phyloP scores from a whole-genome alignment of 2,113 vertebrate species.

The Bambusicola thoracicus region DNA sequence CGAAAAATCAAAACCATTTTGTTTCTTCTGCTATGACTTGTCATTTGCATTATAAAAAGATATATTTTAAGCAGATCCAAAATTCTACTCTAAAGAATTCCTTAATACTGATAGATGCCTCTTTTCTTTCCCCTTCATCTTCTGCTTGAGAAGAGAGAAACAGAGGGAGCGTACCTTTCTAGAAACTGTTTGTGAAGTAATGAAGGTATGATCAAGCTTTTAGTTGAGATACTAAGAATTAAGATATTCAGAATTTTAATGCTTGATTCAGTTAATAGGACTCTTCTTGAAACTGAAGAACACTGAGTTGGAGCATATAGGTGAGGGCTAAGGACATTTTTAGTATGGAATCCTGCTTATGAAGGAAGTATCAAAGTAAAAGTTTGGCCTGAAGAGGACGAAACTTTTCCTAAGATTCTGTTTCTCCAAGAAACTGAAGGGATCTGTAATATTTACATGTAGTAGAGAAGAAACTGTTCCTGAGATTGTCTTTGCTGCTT shows the following conservation, averaged over 20 bases:
- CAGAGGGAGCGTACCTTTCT: not conserved
- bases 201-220: not conserved
- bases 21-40: not conserved
- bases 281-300: not conserved
- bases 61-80: not conserved
- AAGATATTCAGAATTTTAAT: not conserved
- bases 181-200: not conserved
- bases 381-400: not conserved
- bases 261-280: not conserved
- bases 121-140: not conserved
- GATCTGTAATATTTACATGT: not conserved
- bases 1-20: not conserved
- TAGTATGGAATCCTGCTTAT: not conserved
- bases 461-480: not conserved
- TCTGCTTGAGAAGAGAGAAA: not conserved
- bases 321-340: not conserved
- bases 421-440: not conserved
- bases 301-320: not conserved
- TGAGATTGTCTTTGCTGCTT: conserved; percentile 4
- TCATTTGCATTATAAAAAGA: not conserved
- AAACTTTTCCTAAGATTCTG: not conserved
- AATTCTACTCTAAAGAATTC: not conserved
- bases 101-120: not conserved
- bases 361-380: not conserved
- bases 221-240: not conserved